These are phyloP conservation scores for Sanderia malayensis DNA, from an alignment of 30 jellyfish, hydroid and myxozoan species.

Conservation along the genomic window DNA sequence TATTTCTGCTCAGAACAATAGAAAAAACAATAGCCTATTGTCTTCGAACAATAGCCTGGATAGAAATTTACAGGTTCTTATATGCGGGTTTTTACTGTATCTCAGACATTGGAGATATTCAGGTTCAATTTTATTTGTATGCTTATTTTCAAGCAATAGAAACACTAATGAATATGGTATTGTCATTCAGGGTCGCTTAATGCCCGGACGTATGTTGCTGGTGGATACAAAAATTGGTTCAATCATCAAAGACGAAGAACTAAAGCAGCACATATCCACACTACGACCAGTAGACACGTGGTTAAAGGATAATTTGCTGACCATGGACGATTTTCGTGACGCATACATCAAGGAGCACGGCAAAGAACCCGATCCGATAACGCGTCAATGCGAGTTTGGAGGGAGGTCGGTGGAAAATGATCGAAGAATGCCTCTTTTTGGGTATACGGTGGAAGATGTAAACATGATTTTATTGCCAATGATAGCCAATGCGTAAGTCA, in stretches of 20 bases:
- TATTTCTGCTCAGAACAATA: too few species aligned
- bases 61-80: too few species aligned
- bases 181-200: slow-evolving; percentile 69
- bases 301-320: slow-evolving; percentile 45
- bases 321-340: slow-evolving; percentile 35
- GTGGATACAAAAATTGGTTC: slow-evolving; percentile 69
- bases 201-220: slow-evolving; percentile 71
- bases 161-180: too few species aligned
- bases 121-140: too few species aligned
- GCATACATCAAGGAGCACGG: slow-evolving; percentile 45
- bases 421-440: slow-evolving; percentile 71
- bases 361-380: slow-evolving; percentile 44
- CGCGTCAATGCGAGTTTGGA: slow-evolving; percentile 56
- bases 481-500: slow-evolving; percentile 51
- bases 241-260: slow-evolving; percentile 60
- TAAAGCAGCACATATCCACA: slow-evolving; percentile 47
- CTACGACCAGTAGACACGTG: slow-evolving; percentile 38
- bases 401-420: slow-evolving; percentile 74
- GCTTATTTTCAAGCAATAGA: too few species aligned
- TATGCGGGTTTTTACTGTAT: too few species aligned
- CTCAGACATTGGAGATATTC: too few species aligned
- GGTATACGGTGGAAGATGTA: slow-evolving; percentile 69
- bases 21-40: too few species aligned
- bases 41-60: too few species aligned
- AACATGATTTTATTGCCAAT: slow-evolving; percentile 70